Base-by-base conservation (phyloP, 2,888 invertebrate species). In the Marasmarcha lunaedactyla region DNA sequence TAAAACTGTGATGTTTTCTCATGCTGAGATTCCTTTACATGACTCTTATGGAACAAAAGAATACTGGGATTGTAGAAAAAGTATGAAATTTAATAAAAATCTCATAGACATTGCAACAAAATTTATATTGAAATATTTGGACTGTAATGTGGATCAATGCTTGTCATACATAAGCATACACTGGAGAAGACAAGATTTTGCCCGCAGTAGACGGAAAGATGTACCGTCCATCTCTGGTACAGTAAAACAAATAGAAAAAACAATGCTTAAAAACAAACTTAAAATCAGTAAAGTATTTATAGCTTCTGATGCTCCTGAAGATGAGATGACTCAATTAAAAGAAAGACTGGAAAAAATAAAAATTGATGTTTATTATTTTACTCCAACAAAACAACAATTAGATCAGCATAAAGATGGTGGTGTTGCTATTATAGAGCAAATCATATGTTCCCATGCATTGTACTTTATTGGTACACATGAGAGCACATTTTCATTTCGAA, bases 401-500 rank as follows among this genome's bases (percentile, higher is more conserved):
- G 57, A 69, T 1, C 68, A 73, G 41, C 88, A 84, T 49, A 87
- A 87, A 62, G 95, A 96, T 61, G 97, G 97, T 1, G 95, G 94
- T 1, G 63, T 93, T 14, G 96, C 98, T 1, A 94, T 98, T 41
- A 89, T 98, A 37, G 98, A 98, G 63, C 98, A 99, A 83, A 93
- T 97, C 55, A 93, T 99, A 50, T 95, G 96, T 71, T 91, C 97
- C 0, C 90, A 91, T 70, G 92, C 95, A 0, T 87, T 89, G 48
- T 89, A 88, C 63, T 98, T 98, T 60, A 87, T 97, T 30, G 98
- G 98, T 7, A 96, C 95, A 0, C 88, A 91, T 63, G 95, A 96
- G 53, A 98, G 98, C 43, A 99, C 98, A 0, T 98, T 98, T 71
- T 91, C 97, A 0, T 97, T 93, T 67, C 87, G 98, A 41, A 98